phyloP scores from a whole-genome alignment of 92 coral and sea anemone genomes.

The Virgularia gustaviana region DNA sequence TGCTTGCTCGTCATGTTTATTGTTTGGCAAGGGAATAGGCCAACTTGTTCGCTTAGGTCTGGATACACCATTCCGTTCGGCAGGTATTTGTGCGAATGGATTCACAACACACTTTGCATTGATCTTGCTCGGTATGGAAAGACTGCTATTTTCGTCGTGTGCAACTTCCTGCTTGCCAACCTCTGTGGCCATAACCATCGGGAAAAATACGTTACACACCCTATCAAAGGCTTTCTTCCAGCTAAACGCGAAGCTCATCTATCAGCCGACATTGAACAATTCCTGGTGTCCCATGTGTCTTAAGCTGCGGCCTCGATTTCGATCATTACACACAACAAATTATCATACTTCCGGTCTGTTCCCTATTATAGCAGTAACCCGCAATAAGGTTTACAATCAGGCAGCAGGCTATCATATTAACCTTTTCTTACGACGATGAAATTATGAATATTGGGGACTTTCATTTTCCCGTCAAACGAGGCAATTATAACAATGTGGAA shows the following conservation, averaged over 20 bases:
- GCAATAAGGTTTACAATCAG: no score
- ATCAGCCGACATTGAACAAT: slow-evolving; percentile 30
- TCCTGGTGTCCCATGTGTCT: slow-evolving; percentile 29
- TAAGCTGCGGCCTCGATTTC: slow-evolving; percentile 36
- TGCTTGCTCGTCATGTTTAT: slow-evolving; percentile 46
- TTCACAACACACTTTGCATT: slow-evolving; percentile 41
- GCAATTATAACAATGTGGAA: no score
- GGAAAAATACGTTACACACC: slow-evolving; percentile 79
- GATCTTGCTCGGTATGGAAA: slow-evolving; percentile 74
- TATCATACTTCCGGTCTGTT: slow-evolving; percentile 36
- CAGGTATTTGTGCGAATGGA: slow-evolving; percentile 33
- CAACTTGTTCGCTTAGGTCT: slow-evolving; percentile 31
- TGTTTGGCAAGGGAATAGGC: slow-evolving; percentile 30
- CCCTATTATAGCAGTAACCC: no score
- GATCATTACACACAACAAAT: background rate
- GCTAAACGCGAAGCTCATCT: slow-evolving; percentile 68
- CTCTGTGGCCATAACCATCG: slow-evolving; percentile 95
- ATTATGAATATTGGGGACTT: no score
- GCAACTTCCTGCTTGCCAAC: slow-evolving; percentile 20
- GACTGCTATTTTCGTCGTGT: slow-evolving; percentile 42
- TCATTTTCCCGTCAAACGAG: no score
- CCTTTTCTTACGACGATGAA: no score
- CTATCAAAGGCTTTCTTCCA: slow-evolving; percentile 86
- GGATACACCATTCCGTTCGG: slow-evolving; percentile 38
- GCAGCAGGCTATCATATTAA: no score